Base-by-base conservation (phyloP, 2,888 invertebrate species). In the Miltochrista miniata region DNA sequence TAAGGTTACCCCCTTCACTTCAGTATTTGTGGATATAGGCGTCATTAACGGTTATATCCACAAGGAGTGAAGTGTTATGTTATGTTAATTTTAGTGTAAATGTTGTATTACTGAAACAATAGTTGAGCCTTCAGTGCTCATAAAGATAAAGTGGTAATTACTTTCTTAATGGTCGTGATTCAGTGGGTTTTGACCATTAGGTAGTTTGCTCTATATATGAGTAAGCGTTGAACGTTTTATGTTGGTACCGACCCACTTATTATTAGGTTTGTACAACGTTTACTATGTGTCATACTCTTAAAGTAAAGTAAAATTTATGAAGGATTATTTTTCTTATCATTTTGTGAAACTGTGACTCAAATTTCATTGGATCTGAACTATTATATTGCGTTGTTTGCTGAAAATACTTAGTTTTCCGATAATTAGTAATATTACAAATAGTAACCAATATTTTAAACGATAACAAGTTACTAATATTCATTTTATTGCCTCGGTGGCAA, bases 101-200 rank as follows among this genome's bases (percentile, higher is more conserved):
- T 68, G 61, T 65, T 59, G 56, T 61, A 69, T 70, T 48, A 46
- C 40, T 53, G 45, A 53, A 74, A 71, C 75, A 73, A 75, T 76
- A 68, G 73, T 70, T 70, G 71, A 63, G 41, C 61, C 40, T 71
- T 72, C 74, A 79, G 76, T 76, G 81, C 76, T 83, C 83, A 79
- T 88, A 88, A 87, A 88, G 88, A 89, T 90, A 85, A 85, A 76
- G 79, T 51, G 51, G 70, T 85, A 83, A 87, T 87, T 83, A 81
- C 76, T 76, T 82, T 83, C 74, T 81, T 77, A 74, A 81, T 77
- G 79, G 70, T 75, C 71, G 66, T 62, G 68, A 63, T 64, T 64
- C 71, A 70, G 59, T 59, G 68, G 65, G 61, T 69, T 70, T 61
- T 46, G 59, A 48, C 56, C 64, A 64, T 70, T 70, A 46, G 46